Conservation (phyloP, 92 coral and sea anemone genomes). For the Palythoa heliodiscus region DNA sequence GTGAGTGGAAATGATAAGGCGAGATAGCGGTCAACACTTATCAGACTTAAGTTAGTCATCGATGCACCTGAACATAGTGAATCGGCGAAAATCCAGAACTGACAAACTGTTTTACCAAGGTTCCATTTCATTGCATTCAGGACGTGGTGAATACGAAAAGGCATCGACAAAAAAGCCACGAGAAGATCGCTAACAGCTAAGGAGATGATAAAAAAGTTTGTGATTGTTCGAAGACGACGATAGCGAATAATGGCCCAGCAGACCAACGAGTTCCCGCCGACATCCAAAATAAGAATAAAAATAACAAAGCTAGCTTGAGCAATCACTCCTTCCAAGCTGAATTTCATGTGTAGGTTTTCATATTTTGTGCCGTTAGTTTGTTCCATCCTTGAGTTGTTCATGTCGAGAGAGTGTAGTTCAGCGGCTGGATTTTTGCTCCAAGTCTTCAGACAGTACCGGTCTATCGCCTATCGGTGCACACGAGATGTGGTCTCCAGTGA, state of each 20-base stretch:
- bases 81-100: constrained; percentile 90
- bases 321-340: constrained; percentile 27
- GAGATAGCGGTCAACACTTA: constrained; percentile 86
- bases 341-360: too few relatives aligned
- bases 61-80: constrained; percentile 85
- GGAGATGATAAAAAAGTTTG: constrained; percentile 94
- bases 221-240: constrained; percentile 84
- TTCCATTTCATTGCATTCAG: constrained; percentile 86
- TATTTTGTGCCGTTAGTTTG: background rate
- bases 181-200: constrained; percentile 92
- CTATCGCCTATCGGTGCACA: too few relatives aligned
- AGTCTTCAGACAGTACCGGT: background rate
- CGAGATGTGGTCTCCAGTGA: constrained; percentile 15
- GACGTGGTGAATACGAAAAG: constrained; percentile 92
- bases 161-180: constrained; percentile 85
- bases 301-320: constrained; percentile 92
- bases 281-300: constrained; percentile 83
- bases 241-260: constrained; percentile 81
- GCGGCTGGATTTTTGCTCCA: background rate
- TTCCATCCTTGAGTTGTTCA: constrained; percentile 30
- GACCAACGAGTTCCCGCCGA: constrained; percentile 90
- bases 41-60: constrained; percentile 80
- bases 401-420: background rate
- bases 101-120: constrained; percentile 75
- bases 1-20: constrained; percentile 91